These are phyloP conservation scores for Apogon talboti DNA, from an alignment of 2,797 vertebrate genomes.

Conservation along the genomic window DNA sequence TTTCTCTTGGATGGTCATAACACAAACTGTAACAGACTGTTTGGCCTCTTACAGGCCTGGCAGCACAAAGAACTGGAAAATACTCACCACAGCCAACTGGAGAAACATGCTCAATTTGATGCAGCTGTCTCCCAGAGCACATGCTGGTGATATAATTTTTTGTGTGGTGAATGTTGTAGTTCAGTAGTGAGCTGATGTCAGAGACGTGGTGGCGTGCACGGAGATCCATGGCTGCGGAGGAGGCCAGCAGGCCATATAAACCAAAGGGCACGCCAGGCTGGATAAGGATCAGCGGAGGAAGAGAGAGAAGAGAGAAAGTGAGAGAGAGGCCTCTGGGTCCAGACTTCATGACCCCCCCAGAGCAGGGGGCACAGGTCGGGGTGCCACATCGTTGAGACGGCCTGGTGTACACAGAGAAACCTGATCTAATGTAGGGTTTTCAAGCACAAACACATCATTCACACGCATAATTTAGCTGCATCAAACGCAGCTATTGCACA, in stretches of 20 bases:
- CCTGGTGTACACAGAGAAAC: conserved; percentile 78
- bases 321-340: conserved; percentile 62
- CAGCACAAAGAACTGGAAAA: conserved; percentile 51
- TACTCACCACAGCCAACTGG: conserved; percentile 48
- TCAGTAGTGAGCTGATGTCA: conserved; percentile 24
- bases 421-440: conserved; percentile 79
- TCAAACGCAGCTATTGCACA: not conserved
- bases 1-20: conserved; percentile 36
- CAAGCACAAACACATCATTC: conserved; percentile 25
- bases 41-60: conserved; percentile 36
- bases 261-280: conserved; percentile 82
- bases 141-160: conserved; percentile 59
- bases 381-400: conserved; percentile 75
- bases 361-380: conserved; percentile 62
- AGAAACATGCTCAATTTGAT: conserved; percentile 71
- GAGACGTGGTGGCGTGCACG: conserved; percentile 42
- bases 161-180: conserved; percentile 55
- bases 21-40: conserved; percentile 32
- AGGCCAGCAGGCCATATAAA: conserved; percentile 68
- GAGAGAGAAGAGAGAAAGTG: conserved; percentile 55
- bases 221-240: conserved; percentile 37
- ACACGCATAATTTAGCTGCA: not conserved
- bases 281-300: conserved; percentile 78
- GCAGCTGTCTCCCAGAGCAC: conserved; percentile 65
- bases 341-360: conserved; percentile 63